Evolutionary conservation across 37 sponge, comb jelly and placozoan genomes (phyloP).

Genomic region (Hexactinellida sp.): DNA sequence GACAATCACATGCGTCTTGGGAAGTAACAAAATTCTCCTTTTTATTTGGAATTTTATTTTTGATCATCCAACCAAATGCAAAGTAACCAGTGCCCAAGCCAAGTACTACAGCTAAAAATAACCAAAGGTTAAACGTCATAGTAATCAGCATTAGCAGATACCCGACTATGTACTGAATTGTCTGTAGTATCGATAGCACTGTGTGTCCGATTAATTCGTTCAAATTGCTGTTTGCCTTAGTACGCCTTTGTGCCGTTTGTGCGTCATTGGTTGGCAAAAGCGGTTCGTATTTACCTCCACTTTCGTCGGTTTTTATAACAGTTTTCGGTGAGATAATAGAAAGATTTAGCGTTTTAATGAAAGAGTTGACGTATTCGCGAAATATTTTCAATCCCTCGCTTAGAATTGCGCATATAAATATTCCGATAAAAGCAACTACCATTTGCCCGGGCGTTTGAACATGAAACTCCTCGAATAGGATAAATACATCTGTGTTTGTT

Average conservation of each 20-base stretch:
- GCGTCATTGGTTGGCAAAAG: neutral
- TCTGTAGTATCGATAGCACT: conserved; percentile 47
- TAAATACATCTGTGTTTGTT: neutral
- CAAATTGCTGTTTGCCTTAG: neutral
- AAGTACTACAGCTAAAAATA: conserved; percentile 62
- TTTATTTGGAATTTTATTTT: neutral
- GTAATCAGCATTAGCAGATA: conserved; percentile 77
- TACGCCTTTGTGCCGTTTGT: neutral
- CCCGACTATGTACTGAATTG: conserved; percentile 51
- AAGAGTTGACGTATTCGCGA: conserved; percentile 31
- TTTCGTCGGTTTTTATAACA: neutral
- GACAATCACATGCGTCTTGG: conserved; percentile 14
- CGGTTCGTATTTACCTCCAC: neutral
- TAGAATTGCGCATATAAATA: conserved; percentile 32
- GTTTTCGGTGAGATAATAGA: neutral
- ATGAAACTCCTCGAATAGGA: neutral
- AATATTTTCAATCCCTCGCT: conserved; percentile 49
- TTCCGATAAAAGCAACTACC: conserved; percentile 30
- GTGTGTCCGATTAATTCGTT: conserved; percentile 26
- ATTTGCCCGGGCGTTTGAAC: conserved; percentile 14
- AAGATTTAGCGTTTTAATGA: neutral
- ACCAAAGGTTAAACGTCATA: conserved; percentile 90
- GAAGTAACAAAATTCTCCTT: neutral
- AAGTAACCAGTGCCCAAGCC: conserved; percentile 75
- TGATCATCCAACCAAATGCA: conserved; percentile 29